Evolutionary conservation across 2,888 invertebrate species (phyloP), one percentile per base, ranked within the genome.

Genomic region (Tiliacea aurago): DNA sequence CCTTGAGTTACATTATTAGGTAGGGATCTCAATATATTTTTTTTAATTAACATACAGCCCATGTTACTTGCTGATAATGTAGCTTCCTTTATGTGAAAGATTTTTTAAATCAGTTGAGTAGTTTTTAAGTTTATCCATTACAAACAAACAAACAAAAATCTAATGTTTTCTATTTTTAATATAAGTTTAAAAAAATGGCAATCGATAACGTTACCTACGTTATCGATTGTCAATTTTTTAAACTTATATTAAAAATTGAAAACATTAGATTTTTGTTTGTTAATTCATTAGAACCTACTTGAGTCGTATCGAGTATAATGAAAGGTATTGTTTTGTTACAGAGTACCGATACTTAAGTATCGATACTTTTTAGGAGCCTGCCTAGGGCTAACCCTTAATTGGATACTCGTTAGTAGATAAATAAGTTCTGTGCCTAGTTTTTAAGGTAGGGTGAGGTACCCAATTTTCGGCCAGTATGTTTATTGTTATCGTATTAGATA

Each of bases 401-500:
- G 51, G 51, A 23, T 68, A 73, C 56, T 71, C 67, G 45, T 23
- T 61, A 55, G 51, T 56, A 56, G 13, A 63, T 70, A 80, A 68
- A 81, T 56, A 77, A 71, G 33, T 13, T 18, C 37, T 61, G 56
- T 43, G 56, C 51, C 62, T 68, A 63, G 58, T 53, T 82, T 83
- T 78, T 55, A 28, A 78, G 82, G 18, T 62, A 63, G 70, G 43
- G 23, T 55, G 5, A 58, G 56, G 28, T 15, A 58, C 28, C 61
- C 68, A 80, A 65, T 78, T 78, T 33, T 63, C 47, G 37, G 43
- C 0, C 28, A 55, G 45, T 58, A 41, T 63, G 56, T 79, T 76
- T 81, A 70, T 81, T 79, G 53, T 67, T 81, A 80, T 70, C 76
- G 49, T 51, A 56, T 80, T 61, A 28, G 62, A 33, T 62, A 65